phyloP scores from a whole-genome alignment of 2,888 invertebrate species.

The Plagiodera versicolora region DNA sequence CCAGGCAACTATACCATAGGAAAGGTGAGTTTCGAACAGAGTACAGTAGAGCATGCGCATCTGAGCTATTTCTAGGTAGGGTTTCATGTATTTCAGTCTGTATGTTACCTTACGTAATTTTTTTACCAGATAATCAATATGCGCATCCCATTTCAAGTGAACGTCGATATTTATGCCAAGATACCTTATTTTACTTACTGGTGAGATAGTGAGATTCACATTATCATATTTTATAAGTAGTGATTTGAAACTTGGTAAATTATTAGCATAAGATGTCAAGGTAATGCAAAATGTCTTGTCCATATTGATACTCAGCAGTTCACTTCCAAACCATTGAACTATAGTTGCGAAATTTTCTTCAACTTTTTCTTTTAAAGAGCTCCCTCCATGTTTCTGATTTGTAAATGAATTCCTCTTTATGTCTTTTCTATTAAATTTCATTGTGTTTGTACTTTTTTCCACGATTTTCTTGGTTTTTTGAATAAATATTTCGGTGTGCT shows the following conservation, averaged over 20 bases:
- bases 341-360: not conserved
- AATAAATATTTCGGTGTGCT: no score
- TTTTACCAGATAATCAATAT: not conserved
- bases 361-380: conserved; percentile 1
- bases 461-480: no score
- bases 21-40: not conserved
- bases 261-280: not conserved
- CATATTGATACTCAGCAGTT: not conserved
- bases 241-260: not conserved
- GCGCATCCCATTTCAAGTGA: not conserved
- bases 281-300: not conserved
- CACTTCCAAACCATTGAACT: conserved; percentile 2
- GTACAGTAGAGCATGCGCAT: conserved; percentile 2
- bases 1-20: no score
- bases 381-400: no score
- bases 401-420: no score
- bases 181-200: not conserved
- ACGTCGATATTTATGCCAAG: not conserved
- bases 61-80: not conserved
- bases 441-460: no score
- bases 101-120: not conserved
- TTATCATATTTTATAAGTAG: no score
- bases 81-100: not conserved
- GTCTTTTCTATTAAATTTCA: no score
- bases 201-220: not conserved